A percentile compares a stretch with the other conserved stretches of the same genome.
phyloP scores from a whole-genome alignment of 2,797 vertebrate genomes.

The Poeciliopsis infans region DNA sequence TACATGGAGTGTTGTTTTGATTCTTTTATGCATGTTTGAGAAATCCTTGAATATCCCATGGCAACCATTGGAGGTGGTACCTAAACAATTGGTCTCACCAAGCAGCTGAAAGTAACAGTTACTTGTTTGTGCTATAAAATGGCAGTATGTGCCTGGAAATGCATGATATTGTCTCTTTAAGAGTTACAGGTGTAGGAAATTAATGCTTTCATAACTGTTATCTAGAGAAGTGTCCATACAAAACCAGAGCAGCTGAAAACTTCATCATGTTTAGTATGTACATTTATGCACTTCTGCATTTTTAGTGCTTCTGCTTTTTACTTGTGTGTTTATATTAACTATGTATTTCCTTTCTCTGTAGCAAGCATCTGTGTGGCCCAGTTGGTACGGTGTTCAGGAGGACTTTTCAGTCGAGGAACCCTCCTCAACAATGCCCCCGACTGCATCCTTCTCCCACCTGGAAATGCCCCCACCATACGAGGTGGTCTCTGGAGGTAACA shows the following conservation, averaged over 20 bases:
- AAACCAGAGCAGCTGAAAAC: constrained; percentile 3
- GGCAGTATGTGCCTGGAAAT: too few relatives aligned
- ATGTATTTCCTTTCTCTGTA: constrained; percentile 26
- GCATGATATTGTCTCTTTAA: background rate
- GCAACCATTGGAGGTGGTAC: too few relatives aligned
- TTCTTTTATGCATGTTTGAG: too few relatives aligned
- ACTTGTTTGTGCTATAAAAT: background rate
- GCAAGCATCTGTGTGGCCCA: constrained; percentile 85
- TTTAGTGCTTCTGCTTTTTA: constrained; percentile 12
- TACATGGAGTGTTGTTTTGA: too few relatives aligned
- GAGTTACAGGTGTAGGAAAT: background rate
- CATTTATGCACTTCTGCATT: background rate
- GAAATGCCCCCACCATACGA: constrained; percentile 88
- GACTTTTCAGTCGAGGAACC: constrained; percentile 84
- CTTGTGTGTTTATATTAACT: background rate
- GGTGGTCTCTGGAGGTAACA: constrained; percentile 82
- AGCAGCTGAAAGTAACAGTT: too few relatives aligned
- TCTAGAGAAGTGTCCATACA: background rate
- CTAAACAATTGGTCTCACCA: too few relatives aligned
- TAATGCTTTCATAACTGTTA: background rate
- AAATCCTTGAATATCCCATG: too few relatives aligned
- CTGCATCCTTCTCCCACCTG: constrained; percentile 82
- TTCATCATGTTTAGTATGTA: background rate
- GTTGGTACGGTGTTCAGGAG: constrained; percentile 85
- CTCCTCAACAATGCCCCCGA: constrained; percentile 79